Conservation (phyloP, 2,113 vertebrate genomes). For the Hepsetus odoe region DNA sequence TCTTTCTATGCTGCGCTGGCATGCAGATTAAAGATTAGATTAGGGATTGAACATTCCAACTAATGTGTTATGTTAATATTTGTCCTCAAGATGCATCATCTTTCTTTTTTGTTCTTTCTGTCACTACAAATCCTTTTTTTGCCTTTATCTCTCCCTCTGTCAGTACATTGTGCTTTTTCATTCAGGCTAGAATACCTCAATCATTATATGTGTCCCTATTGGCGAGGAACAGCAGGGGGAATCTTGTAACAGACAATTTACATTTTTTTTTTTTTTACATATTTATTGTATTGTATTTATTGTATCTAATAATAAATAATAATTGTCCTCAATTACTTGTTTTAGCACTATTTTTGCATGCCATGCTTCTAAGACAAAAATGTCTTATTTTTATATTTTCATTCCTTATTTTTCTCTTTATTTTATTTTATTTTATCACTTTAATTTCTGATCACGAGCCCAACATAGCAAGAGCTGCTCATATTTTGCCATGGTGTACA, state of each 20-base stretch:
- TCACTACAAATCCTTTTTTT: not conserved
- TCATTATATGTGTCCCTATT: not conserved
- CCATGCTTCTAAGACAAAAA: not conserved
- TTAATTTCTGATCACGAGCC: not conserved
- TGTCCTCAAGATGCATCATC: no score
- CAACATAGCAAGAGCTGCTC: not conserved
- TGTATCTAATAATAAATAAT: not conserved
- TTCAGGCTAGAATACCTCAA: not conserved
- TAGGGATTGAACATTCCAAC: no score
- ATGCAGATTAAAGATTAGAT: no score
- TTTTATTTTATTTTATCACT: no score
- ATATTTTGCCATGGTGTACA: not conserved
- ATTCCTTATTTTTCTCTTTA: no score
- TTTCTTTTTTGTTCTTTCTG: not conserved
- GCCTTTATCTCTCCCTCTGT: not conserved
- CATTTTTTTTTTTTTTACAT: no score
- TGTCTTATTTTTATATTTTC: no score
- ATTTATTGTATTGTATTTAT: not conserved
- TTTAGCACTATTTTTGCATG: conserved; percentile 23
- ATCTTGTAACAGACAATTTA: no score
- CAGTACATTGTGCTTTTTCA: not conserved
- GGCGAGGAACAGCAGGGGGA: not conserved
- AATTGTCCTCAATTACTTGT: conserved; percentile 11
- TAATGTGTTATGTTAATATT: no score
- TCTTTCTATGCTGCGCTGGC: no score